phyloP scores from a whole-genome alignment of 2,113 vertebrate genomes.

The Megaleporinus macrocephalus region DNA sequence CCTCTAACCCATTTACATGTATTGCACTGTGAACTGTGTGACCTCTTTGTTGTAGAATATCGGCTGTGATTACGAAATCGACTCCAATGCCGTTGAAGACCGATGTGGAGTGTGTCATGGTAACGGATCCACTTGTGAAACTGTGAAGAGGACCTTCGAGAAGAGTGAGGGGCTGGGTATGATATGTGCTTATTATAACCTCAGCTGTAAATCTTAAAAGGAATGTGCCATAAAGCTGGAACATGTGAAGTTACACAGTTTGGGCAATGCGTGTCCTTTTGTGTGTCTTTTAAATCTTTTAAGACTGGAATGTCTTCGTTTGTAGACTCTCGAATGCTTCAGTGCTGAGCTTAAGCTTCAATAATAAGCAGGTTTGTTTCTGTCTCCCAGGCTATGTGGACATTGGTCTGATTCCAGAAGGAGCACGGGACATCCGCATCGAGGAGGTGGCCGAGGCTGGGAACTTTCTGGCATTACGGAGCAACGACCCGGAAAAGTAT shows the following conservation, averaged over 20 bases:
- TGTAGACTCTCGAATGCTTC: neutral
- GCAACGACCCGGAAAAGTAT: conserved; percentile 86
- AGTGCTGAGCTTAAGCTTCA: neutral
- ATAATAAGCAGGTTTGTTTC: conserved; percentile 12
- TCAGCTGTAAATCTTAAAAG: neutral
- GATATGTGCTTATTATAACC: conserved; percentile 35
- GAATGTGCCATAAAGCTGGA: neutral
- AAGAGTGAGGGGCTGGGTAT: conserved; percentile 88
- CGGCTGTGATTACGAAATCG: conserved; percentile 93
- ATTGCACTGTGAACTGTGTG: neutral
- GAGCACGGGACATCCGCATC: conserved; percentile 87
- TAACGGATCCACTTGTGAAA: conserved; percentile 90
- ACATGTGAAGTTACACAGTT: neutral
- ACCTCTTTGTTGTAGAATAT: conserved; percentile 80
- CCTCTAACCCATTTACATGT: neutral
- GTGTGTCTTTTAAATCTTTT: neutral
- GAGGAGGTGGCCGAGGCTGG: conserved; percentile 88
- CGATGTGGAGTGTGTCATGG: conserved; percentile 91
- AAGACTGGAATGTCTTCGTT: neutral
- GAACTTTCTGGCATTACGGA: conserved; percentile 91
- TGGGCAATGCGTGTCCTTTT: neutral
- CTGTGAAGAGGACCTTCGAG: conserved; percentile 86
- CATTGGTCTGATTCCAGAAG: conserved; percentile 89
- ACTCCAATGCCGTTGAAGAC: conserved; percentile 87
- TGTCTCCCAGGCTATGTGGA: conserved; percentile 87